Conservation (phyloP, 1,140 invertebrate species). For the Eupeodes corollae region DNA sequence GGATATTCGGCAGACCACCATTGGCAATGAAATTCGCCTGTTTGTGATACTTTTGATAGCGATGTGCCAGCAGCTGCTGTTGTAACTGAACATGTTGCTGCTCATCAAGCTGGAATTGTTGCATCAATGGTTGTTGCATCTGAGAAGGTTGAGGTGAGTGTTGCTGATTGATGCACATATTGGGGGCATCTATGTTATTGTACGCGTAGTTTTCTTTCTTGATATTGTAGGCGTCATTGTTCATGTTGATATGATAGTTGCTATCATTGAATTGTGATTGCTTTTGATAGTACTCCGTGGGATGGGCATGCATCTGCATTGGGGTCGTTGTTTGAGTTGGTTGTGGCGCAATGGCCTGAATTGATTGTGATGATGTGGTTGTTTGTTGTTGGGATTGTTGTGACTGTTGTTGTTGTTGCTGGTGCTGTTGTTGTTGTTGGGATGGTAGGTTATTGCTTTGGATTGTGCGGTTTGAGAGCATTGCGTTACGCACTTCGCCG, state of each 20-base stretch:
- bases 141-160: slow-evolving; percentile 23
- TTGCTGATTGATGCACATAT: slow-evolving; percentile 16
- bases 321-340: background rate
- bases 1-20: slow-evolving; percentile 29
- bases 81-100: slow-evolving; percentile 21
- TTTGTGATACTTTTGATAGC: slow-evolving; percentile 31
- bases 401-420: slow-evolving; percentile 4
- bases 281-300: slow-evolving; percentile 31
- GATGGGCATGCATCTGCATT: slow-evolving; percentile 12
- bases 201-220: slow-evolving; percentile 25
- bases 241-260: slow-evolving; percentile 18
- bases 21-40: slow-evolving; percentile 27
- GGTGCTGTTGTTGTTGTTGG: slow-evolving; percentile 7
- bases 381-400: background rate
- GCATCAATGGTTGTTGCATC: slow-evolving; percentile 7
- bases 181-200: slow-evolving; percentile 8
- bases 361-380: background rate
- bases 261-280: slow-evolving; percentile 30
- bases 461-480: slow-evolving; percentile 16
- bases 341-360: background rate
- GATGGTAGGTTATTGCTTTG: slow-evolving; percentile 2
- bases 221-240: slow-evolving; percentile 30
- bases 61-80: slow-evolving; percentile 28
- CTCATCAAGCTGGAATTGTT: slow-evolving; percentile 10
- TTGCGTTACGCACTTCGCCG: slow-evolving; percentile 31